These are phyloP conservation scores for Drosophila prosaltans DNA, from an alignment of 1,140 invertebrate species.

Conservation along the genomic window DNA sequence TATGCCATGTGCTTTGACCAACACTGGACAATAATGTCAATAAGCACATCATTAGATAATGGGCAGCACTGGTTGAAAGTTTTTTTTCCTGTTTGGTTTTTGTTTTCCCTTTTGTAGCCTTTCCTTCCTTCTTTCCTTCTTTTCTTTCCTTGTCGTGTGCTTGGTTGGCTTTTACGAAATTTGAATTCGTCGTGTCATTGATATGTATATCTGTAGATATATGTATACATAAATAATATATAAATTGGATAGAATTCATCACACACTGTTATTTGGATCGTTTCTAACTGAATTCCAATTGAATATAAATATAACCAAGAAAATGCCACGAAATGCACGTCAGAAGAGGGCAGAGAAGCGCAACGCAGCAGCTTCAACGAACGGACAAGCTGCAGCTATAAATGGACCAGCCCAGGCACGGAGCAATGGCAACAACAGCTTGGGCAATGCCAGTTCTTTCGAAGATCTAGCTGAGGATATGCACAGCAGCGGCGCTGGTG, in stretches of 20 bases:
- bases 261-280: not conserved
- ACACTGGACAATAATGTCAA: not conserved
- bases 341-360: not conserved
- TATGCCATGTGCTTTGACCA: not conserved
- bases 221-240: not conserved
- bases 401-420: not conserved
- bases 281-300: not conserved
- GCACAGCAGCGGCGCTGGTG: not conserved
- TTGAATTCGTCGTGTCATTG: not conserved
- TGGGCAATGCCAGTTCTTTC: not conserved
- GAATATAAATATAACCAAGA: not conserved
- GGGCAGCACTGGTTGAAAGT: not conserved
- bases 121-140: not conserved
- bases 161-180: not conserved
- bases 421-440: not conserved
- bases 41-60: not conserved
- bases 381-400: not conserved
- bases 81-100: not conserved
- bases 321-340: conserved; percentile 3
- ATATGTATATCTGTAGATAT: not conserved
- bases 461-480: conserved; percentile 18
- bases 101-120: not conserved
- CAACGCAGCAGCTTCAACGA: not conserved
- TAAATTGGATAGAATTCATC: not conserved
- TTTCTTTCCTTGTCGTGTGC: conserved; percentile 4